Conservation (phyloP, 37 sponge, comb jelly and placozoan genomes). For the Eunapius fragilis region DNA sequence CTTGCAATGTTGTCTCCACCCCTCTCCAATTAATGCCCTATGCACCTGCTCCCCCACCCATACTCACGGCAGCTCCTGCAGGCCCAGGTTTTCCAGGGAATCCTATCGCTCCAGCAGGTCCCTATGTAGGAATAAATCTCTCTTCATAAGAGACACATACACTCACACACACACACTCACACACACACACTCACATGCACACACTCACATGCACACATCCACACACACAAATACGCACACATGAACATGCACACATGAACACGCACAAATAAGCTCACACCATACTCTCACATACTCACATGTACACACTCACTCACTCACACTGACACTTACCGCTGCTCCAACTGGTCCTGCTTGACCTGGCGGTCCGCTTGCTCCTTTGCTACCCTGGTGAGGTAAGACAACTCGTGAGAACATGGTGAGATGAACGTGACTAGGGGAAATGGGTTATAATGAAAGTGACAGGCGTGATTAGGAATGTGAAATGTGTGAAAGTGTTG, state of each 20-base stretch:
- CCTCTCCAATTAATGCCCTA: neutral
- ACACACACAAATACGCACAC: no score
- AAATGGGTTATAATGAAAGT: neutral
- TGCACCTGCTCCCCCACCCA: neutral
- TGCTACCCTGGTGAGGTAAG: constrained; percentile 36
- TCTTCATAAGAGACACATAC: no score
- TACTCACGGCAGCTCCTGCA: constrained; percentile 31
- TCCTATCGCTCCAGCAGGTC: constrained; percentile 46
- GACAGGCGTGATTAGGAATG: neutral
- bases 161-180: no score
- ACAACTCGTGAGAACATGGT: neutral
- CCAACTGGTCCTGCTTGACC: constrained; percentile 66
- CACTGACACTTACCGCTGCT: constrained; percentile 12
- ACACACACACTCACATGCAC: no score
- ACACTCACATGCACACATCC: no score
- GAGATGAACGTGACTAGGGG: neutral
- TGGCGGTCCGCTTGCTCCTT: constrained; percentile 59
- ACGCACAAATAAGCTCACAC: no score
- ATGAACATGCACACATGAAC: no score
- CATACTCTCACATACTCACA: no score
- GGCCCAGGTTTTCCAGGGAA: constrained; percentile 39
- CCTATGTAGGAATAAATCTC: neutral
- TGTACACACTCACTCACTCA: no score
- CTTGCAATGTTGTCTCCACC: neutral
- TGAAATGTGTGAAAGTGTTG: neutral